phyloP scores from a whole-genome alignment of 2,797 vertebrate genomes.

The Pyrocephalus nanus region DNA sequence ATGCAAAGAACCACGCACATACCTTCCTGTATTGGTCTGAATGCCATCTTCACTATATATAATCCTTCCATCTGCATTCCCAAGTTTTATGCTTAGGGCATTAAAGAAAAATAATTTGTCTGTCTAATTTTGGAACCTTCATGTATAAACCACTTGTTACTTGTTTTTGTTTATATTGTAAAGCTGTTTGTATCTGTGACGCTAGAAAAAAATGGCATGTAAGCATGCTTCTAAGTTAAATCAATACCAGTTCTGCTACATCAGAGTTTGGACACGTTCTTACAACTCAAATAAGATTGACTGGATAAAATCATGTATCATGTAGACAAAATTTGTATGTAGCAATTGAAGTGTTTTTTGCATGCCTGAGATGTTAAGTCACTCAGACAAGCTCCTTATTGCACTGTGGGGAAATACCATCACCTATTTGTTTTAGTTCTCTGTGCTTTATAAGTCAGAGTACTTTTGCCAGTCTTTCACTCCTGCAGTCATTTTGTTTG shows the following conservation, averaged over 20 bases:
- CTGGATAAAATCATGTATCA: neutral
- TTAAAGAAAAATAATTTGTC: neutral
- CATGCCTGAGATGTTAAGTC: neutral
- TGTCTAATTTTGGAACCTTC: neutral
- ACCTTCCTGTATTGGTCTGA: neutral
- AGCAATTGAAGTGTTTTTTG: neutral
- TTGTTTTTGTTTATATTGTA: neutral
- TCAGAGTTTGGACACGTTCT: neutral
- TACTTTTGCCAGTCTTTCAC: neutral
- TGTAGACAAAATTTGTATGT: neutral
- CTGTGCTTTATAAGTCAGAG: neutral
- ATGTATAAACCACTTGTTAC: neutral
- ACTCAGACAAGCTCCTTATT: neutral
- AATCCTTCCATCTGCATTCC: neutral
- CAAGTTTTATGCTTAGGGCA: neutral
- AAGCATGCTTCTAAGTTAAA: neutral
- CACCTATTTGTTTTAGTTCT: neutral
- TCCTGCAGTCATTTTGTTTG: neutral
- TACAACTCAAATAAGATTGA: neutral
- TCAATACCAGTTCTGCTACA: neutral
- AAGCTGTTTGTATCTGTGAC: neutral
- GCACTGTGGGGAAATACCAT: constrained; percentile 10
- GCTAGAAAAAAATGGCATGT: neutral
- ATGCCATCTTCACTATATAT: neutral
- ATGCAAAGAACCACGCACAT: neutral